phyloP scores from a whole-genome alignment of 2,113 vertebrate species.

The Eonycteris spelaea region DNA sequence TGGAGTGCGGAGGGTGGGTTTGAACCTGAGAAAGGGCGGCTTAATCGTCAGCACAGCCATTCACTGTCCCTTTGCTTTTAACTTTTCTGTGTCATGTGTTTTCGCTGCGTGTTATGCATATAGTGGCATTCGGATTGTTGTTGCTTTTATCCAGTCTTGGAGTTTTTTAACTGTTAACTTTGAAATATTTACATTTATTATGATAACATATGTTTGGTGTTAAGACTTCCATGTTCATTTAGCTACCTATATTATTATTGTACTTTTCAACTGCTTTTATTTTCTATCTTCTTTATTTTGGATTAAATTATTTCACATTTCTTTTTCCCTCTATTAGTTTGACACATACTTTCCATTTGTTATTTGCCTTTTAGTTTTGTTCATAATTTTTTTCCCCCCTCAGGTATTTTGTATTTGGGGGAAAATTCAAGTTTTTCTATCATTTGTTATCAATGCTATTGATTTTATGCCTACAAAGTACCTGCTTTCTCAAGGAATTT shows the following conservation, averaged over 20 bases:
- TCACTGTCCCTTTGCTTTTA: background rate
- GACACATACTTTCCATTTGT: background rate
- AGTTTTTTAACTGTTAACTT: background rate
- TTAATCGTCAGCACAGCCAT: background rate
- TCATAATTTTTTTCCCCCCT: slow-evolving; percentile 4
- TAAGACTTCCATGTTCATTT: background rate
- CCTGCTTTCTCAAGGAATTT: slow-evolving; percentile 1
- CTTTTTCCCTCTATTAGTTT: background rate
- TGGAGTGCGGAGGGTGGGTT: background rate
- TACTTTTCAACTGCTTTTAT: slow-evolving; percentile 20
- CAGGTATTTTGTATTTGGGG: background rate
- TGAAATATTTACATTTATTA: background rate
- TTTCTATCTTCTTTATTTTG: background rate
- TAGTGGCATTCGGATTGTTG: background rate
- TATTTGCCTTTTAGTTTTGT: slow-evolving; percentile 17
- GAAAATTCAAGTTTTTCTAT: background rate
- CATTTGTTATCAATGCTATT: background rate
- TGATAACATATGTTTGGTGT: background rate
- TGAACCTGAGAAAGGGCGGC: background rate
- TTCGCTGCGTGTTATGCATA: background rate
- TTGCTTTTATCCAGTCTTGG: background rate
- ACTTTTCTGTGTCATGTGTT: background rate
- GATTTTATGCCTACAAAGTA: slow-evolving; percentile 11
- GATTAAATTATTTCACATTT: background rate
- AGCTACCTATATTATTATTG: background rate